These are phyloP conservation scores for Hirtodrosophila duncani DNA, from an alignment of 2,888 invertebrate species.

Conservation along the genomic window DNA sequence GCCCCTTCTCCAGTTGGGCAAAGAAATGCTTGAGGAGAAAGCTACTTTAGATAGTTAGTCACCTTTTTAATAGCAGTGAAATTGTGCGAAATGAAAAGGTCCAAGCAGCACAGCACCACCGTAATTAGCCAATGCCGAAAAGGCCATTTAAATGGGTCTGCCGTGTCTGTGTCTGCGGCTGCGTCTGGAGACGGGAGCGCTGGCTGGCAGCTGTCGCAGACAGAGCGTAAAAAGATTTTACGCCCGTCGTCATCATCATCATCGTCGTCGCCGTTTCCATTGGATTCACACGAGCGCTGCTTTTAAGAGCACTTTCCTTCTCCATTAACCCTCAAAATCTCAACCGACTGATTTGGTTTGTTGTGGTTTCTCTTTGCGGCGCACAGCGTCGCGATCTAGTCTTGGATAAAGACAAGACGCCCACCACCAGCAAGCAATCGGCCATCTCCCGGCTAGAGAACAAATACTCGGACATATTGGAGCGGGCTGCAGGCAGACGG, in stretches of 20 bases:
- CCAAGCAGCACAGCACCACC: slow-evolving; percentile 36
- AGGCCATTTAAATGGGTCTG: slow-evolving; percentile 48
- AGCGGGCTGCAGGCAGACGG: slow-evolving; percentile 83
- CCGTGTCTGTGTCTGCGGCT: slow-evolving; percentile 7
- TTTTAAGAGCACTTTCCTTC: slow-evolving; percentile 62
- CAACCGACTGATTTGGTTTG: slow-evolving; percentile 14
- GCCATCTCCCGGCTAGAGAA: slow-evolving; percentile 87
- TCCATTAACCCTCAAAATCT: slow-evolving; percentile 37
- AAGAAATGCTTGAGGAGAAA: slow-evolving; percentile 40
- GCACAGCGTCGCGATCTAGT: slow-evolving; percentile 69
- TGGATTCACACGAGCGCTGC: slow-evolving; percentile 70
- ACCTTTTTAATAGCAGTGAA: slow-evolving; percentile 44
- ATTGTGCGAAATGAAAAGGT: slow-evolving; percentile 53
- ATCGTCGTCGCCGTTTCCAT: slow-evolving; percentile 46
- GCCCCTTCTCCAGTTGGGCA: background rate
- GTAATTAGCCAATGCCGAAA: slow-evolving; percentile 61
- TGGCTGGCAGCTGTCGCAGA: slow-evolving; percentile 30
- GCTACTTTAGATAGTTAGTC: slow-evolving; percentile 32
- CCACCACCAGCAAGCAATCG: slow-evolving; percentile 72
- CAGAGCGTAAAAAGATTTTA: slow-evolving; percentile 58
- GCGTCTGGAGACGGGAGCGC: no score
- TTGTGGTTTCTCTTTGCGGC: slow-evolving; percentile 53
- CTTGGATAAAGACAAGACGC: slow-evolving; percentile 77
- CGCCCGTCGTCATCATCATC: slow-evolving; percentile 13
- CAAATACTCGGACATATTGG: slow-evolving; percentile 87